Evolutionary conservation across 2,113 vertebrate species (phyloP), one percentile per base, ranked within the genome.

Genomic region (Zapus hudsonius): DNA sequence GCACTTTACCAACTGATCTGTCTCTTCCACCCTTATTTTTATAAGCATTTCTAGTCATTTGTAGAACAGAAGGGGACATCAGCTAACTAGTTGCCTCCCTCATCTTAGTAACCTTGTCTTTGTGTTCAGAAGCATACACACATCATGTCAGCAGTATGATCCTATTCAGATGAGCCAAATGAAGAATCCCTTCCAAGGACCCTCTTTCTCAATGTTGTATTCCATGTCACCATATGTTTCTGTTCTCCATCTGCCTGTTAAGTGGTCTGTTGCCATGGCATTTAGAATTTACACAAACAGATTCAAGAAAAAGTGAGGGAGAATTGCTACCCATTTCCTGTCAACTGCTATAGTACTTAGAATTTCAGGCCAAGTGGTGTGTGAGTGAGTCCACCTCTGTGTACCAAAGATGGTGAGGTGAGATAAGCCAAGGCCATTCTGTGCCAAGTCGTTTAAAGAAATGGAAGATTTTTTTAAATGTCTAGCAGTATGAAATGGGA

Each of bases 211-310:
- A 44, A 84, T 47, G n/a, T 5, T 72, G 82, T 59, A 76, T 67
- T 80, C 42, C 69, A 82, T 20, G 76, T 78, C 57, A 82, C 95
- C 96, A 85, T 93, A 89, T 92, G 96, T 78, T 92, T 96, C 93
- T 96, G 44, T 70, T 96, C 96, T 93, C 92, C 76, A 61, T 92
- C 93, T 91, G 94, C 66, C 87, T 91, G 78, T 91, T 87, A 79
- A 69, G n/a, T 84, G 80, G 87, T 52, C n/a, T 82, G 96, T 96
- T 95, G 84, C 84, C 75, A 95, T 94, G 84, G 66, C 61, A 74
- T 55, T 93, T 87, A 82, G 70, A 85, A 85, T 89, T 96, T 93
- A 95, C 10, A 89, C 78, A 96, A 94, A 96, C 92, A 97, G 89
- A 63, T n/a, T n/a, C 3, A 74, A 73, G 25, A 91, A 92, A 94